phyloP scores from a whole-genome alignment of 2,797 vertebrate genomes.

The Poecilia velifera region DNA sequence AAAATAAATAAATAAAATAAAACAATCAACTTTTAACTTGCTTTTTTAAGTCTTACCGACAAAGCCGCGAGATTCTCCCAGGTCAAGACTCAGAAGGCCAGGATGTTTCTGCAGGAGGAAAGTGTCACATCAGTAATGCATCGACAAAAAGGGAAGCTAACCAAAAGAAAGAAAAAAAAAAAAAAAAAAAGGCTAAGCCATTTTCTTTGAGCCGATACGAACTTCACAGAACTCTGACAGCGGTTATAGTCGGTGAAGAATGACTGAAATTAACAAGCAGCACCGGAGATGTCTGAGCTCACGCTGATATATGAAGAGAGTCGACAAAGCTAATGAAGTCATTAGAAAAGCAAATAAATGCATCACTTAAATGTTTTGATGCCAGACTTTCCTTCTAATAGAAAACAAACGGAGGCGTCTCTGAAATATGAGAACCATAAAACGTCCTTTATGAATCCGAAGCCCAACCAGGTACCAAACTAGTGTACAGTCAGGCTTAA shows the following conservation, averaged over 20 bases:
- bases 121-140: conserved; percentile 13
- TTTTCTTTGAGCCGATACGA: conserved; percentile 13
- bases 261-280: conserved; percentile 43
- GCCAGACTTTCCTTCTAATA: conserved; percentile 22
- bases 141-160: not conserved
- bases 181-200: conserved; percentile 2
- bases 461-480: not conserved
- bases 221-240: conserved; percentile 27
- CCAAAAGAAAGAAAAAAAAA: conserved; percentile 6
- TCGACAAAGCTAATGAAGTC: conserved; percentile 51
- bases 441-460: not conserved
- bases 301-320: conserved; percentile 52
- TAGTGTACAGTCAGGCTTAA: not conserved
- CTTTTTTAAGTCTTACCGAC: conserved; percentile 54
- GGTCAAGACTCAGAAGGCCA: conserved; percentile 56
- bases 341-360: conserved; percentile 57
- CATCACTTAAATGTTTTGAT: conserved; percentile 54
- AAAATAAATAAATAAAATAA: no score
- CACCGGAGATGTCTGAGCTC: conserved; percentile 43
- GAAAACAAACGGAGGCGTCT: not conserved
- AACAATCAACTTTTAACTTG: not conserved
- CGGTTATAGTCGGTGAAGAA: conserved; percentile 38
- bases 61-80: conserved; percentile 61
- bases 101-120: conserved; percentile 50
- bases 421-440: conserved; percentile 3